A percentile compares a stretch with the other conserved stretches of the same genome.
These are phyloP conservation scores for Spialia ferax DNA, from an alignment of 2,888 invertebrate genomes.

Conservation along the genomic window DNA sequence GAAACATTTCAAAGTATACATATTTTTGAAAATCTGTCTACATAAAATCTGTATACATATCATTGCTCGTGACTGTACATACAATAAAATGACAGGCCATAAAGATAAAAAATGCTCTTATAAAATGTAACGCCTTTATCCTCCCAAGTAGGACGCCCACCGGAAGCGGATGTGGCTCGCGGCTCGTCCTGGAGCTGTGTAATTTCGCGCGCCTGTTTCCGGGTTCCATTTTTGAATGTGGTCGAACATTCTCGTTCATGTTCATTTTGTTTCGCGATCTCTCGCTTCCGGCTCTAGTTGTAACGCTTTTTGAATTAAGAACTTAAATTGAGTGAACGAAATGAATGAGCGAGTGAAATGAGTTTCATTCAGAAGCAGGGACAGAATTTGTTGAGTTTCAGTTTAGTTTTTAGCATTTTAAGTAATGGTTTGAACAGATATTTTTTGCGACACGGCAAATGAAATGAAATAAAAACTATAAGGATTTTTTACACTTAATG, in stretches of 20 bases:
- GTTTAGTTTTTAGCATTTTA: neutral
- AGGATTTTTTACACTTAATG: no score
- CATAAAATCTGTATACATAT: no score
- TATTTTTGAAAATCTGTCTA: no score
- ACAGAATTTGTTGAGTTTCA: neutral
- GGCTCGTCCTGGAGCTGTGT: slow-evolving; percentile 61
- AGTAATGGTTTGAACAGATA: no score
- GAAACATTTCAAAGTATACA: no score
- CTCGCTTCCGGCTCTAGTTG: neutral
- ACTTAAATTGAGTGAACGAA: neutral
- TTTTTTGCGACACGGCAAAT: no score
- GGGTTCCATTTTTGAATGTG: slow-evolving; percentile 56
- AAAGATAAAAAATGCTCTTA: slow-evolving; percentile 1
- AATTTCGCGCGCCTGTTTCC: slow-evolving; percentile 61
- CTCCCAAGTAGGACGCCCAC: slow-evolving; percentile 47
- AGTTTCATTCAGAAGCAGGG: neutral
- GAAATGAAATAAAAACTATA: no score
- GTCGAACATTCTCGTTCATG: slow-evolving; percentile 30
- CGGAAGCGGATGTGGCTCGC: slow-evolving; percentile 62
- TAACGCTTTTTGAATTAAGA: slow-evolving; percentile 1
- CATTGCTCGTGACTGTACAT: no score
- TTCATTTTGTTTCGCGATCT: slow-evolving; percentile 29
- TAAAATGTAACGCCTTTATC: slow-evolving; percentile 9
- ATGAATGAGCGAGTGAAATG: no score
- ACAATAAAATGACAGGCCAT: neutral